Base-by-base conservation (phyloP, 2,888 invertebrate species). In the Melanargia galathea region DNA sequence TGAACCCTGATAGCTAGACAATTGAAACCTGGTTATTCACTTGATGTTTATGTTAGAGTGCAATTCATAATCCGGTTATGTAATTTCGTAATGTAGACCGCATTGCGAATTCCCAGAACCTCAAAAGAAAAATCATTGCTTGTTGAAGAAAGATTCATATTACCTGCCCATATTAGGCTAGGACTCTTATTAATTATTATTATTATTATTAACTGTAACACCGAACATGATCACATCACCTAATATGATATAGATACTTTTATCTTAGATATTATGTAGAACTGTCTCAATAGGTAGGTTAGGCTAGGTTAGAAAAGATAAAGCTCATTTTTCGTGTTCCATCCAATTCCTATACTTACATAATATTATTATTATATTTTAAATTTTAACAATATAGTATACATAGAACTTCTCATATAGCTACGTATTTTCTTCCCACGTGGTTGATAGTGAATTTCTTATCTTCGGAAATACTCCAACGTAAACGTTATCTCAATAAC, bases 401-500 rank as follows among this genome's bases (percentile, higher is more conserved):
- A 8, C 8, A 35, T n/a, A 20, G 45, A 45, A 45, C 11, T 18
- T 4, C 20, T 46, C 20, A 10, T 38, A 38, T 3, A 10, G 10
- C 2, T 55, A 40, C 24, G 43, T 55, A 40, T 55, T 16, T 43
- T 16, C 55, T 11, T 26, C 43, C 26, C 55, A 55, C 55, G 55
- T 55, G 40, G 40, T 18, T 16, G 10, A 26, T 26, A 20, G 1
- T 11, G 13, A 24, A 26, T n/a, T 38, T 56, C 55, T 51, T 64
- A 62, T 64, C 64, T 35, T 45, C 2, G 45, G 22, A 16, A 66
- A 62, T 63, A 63, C 49, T 43, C 52, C 1, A 52, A 56, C 64
- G 67, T 62, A 64, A 58, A 40, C 16, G 24, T 62, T 67, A 67
- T 67, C 67, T 64, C 52, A 57, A 59, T 64, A n/a, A n/a, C n/a